Base-by-base conservation (phyloP, 2,888 invertebrate species). In the Orthosia gothica region DNA sequence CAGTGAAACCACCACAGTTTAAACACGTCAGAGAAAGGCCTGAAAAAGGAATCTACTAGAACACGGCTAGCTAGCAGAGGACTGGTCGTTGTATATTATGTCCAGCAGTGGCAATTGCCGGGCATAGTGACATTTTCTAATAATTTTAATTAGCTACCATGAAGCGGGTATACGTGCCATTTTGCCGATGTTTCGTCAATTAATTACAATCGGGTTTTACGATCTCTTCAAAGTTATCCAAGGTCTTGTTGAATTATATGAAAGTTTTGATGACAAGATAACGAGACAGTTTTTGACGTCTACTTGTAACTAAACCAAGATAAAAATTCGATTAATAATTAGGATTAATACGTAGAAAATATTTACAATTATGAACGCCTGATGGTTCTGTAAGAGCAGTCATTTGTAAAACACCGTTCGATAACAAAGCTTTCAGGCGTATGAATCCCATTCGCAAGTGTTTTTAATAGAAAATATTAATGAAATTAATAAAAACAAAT, bases 351-450 rank as follows among this genome's bases (percentile, higher is more conserved):
- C 3, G 20, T 57, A 70, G 18, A n/a, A 59, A 58, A 47, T 49
- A 1, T 11, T 40, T 18, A 9, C 1, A 23, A 5, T 47, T 18
- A 16, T n/a, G 64, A 61, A 62, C 74, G 83, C 87, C 88, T 89
- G 75, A 40, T 23, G 40, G 23, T 78, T 85, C 82, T 74, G 47
- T 63, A 68, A 75, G 18, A 85, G 88, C 88, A 90, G 86, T 26
- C n/a, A 26, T 55, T 63, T 40, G n/a, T 20, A 61, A 57, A 74
- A 58, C 62, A 23, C 18, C 65, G 75, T 23, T 64, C 61, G 58
- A 82, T 84, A 58, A 66, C 47, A 70, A 81, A 72, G 82, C 40
- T 67, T 18, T 57, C 71, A 89, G 91, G 89, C 89, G 87, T 70
- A 74, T 7, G 13, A 55, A 61, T 69, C 62, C 7, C 52, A 50